Percentiles rank a stretch among this genome's conserved stretches.
These are phyloP conservation scores for Sinotaia quadrata DNA, from an alignment of 2,888 invertebrate species.

Conservation along the genomic window DNA sequence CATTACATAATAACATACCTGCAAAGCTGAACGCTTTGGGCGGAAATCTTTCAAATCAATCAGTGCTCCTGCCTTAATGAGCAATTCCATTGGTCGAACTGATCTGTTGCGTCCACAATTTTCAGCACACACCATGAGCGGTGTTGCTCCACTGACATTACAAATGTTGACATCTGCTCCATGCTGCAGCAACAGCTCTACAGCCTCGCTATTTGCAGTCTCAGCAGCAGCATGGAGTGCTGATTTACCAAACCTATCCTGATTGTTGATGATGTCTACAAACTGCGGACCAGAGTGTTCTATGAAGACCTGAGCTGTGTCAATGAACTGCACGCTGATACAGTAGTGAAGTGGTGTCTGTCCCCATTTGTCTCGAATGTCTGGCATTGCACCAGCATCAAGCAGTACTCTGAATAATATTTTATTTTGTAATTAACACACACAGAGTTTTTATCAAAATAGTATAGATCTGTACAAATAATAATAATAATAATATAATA, in stretches of 20 bases:
- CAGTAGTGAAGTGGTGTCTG: constrained; percentile 58
- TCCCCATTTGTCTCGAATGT: constrained; percentile 61
- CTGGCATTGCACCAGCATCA: constrained; percentile 53
- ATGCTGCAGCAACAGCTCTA: constrained; percentile 45
- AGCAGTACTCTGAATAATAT: constrained; percentile 43
- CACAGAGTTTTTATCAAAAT: too few relatives aligned
- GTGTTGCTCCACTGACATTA: constrained; percentile 55
- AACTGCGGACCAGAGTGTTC: constrained; percentile 47
- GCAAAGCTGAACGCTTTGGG: constrained; percentile 55
- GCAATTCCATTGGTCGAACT: constrained; percentile 36
- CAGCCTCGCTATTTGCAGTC: constrained; percentile 47
- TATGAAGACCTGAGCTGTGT: constrained; percentile 13
- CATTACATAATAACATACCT: constrained; percentile 45
- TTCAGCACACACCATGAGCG: constrained; percentile 51
- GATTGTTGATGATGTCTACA: constrained; percentile 40
- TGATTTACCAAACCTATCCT: constrained; percentile 55
- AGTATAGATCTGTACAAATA: too few relatives aligned
- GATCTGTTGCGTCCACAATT: constrained; percentile 21
- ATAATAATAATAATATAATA: too few relatives aligned
- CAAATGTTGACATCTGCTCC: constrained; percentile 51
- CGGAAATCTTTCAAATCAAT: constrained; percentile 50
- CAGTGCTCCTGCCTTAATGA: constrained; percentile 51
- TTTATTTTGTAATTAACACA: too few relatives aligned
- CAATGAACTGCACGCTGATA: constrained; percentile 34
- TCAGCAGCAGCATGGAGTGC: constrained; percentile 57